Evolutionary conservation across 2,888 invertebrate species (phyloP), one percentile per base, ranked within the genome.

Genomic region (Pterostichus madidus): DNA sequence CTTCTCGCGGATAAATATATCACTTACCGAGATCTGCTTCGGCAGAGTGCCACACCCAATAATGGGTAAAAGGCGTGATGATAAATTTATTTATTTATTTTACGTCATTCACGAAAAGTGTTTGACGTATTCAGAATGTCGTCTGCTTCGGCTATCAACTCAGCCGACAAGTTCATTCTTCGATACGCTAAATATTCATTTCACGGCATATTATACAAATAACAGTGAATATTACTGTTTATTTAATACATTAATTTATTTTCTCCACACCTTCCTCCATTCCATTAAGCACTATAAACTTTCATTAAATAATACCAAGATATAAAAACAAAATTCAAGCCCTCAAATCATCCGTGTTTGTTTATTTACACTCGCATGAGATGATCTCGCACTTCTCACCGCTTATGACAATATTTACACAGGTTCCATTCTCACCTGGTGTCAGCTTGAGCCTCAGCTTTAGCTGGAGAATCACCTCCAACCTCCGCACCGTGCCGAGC

Each of bases 361-460:
- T 80, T 71, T 80, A 71, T 64, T 64, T 80, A 71, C 71, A 17
- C 61, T 35, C 39, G 11, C 6, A 24, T 73, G 73, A 80, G 80
- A 80, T 71, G 80, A 80, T 80, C 46, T 73, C 80, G 56, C 53
- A 80, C 77, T 77, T 77, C 75, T 73, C 8, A 32, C 56, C 39
- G 56, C 81, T 81, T 78, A 53, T 8, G 61, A 56, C 61, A 81
- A 81, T 75, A 81, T 81, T 81, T 73, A 81, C 81, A 61, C 44
- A 75, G 59, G 73, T 75, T 75, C 75, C 61, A 61, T 81, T 81
- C 81, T 81, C 81, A 81, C 81, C 81, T 81, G 80, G 75, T 49
- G 73, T 73, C 44, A 17, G 46, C 64, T 5, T n/a, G 11, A 31
- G 8, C 64, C 35, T 17, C 24, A 10, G 56, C 24, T 56, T 24